Evolutionary conservation across 1,140 invertebrate species (phyloP), one percentile per base, ranked within the genome.

Genomic region (Atta texana): DNA sequence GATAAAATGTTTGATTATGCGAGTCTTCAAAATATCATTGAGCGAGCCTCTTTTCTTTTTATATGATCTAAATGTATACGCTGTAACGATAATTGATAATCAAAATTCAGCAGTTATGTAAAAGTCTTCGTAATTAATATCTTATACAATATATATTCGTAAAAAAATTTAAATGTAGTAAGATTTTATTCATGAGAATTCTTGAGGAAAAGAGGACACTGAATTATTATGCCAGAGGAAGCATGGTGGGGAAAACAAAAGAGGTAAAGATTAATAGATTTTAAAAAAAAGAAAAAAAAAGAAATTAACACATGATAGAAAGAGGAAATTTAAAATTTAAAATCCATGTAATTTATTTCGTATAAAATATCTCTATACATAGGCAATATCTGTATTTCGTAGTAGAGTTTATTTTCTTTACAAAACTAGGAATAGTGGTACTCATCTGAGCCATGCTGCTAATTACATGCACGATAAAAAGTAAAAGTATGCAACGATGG

Each of bases 301-400:
- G 8, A 44, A n/a, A 44, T 34, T 64, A 18, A 64, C 55, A 76
- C 10, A 64, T 8, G 5, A 39, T 31, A 51, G 10, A 39, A 1
- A 76, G 14, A 66, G 3, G 34, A 24, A 59, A 18, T 55, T 31
- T 86, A 87, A 85, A 69, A 64, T 91, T 92, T 89, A 77, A 91
- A 87, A 89, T 93, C 89, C 80, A 89, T 88, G 88, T 92, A 89
- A 93, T 95, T 94, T 93, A 94, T 95, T 94, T 94, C 89, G 91
- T 95, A 94, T 94, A 95, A 95, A 95, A 95, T 94, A 93, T 94
- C 90, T 95, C 87, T 94, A 92, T 94, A 92, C 93, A 93, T 95
- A 92, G 87, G 87, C 87, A 87, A 93, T 90, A 92, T 92, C 76
- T 93, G 66, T 93, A 75, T 84, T 85, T 92, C 87, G 24, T 49